Evolutionary conservation across 2,797 vertebrate species (phyloP), one percentile per base, ranked within the genome.

Genomic region (Graptemys geographica): DNA sequence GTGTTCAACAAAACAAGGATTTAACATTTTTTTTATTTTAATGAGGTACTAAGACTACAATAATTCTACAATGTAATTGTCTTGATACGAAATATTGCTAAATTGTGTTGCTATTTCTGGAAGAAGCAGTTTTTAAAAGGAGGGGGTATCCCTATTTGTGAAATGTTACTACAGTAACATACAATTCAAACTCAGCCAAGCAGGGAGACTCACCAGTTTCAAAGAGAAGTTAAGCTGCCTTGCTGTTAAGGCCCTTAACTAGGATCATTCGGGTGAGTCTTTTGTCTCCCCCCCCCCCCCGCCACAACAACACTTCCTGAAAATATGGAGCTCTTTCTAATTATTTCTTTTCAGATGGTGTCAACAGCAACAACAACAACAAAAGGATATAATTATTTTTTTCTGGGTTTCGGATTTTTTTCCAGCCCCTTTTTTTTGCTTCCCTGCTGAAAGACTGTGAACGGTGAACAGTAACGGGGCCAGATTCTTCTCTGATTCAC

Each of bases 1-100:
- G 97, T 97, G 98, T 98, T 98, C 98, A 98, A 98, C 98, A 98
- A 98, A 98, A 98, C 97, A 98, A 96, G 98, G 97, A 95, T 97
- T 98, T 97, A 98, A 98, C 97, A 97, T 98, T 98, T 98, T 98
- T 97, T 97, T 93, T 98, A 97, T 98, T 98, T 98, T 98, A 98
- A 98, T 98, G 98, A 98, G 98, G 96, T 96, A 97, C 97, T 98
- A 98, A 98, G 98, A 97, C 98, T 98, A 97, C 96, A 98, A 98
- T 98, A 98, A 98, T 98, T 97, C 97, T 97, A 97, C 98, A 98
- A 97, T 96, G 97, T 98, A 98, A 98, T 98, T 98, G 98, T 98
- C 98, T 97, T 78, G 95, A 97, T 98, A 97, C 98, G 95, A 98
- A 98, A 98, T 98, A 98, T 98, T 97, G 97, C 96, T 98, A 98